Base-by-base conservation (phyloP, 2,113 vertebrate genomes). In the Salminus brasiliensis region DNA sequence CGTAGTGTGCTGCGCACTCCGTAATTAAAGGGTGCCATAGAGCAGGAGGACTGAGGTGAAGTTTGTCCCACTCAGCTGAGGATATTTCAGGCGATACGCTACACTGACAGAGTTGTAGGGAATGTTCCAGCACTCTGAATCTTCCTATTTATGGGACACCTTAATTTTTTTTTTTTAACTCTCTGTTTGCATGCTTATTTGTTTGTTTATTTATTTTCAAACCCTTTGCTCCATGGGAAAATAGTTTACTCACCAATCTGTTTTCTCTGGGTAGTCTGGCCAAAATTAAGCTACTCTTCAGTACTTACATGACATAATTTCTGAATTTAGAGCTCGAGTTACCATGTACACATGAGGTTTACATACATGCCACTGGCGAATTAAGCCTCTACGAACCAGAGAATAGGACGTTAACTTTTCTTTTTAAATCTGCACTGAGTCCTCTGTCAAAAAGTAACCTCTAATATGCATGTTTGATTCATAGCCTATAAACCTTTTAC, bases 21-120 rank as follows among this genome's bases (percentile, higher is more conserved):
- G 88, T 91, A 91, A 93, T 94, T 94, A 93, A 93, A 94, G 90
- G 90, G 85, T 89, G 90, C 90, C 87, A 91, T 88, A 92, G 88
- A 91, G 88, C 85, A 88, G 88, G 88, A 91, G 84, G 62, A 92
- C 92, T 93, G 92, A 93, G 90, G 89, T 89, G 87, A 91, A 91
- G 91, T 90, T 88, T 93, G 92, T 92, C 92, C 91, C 90, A 87
- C 89, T 86, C 87, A 90, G 88, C 86, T 88, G 79, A 82, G 89
- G 90, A 86, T 90, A 91, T 93, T 92, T 93, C 91, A 90, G 90
- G 88, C 89, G 84, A 87, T 81, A 85, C 87, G 70, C 78, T 85
- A 88, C 89, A 91, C 90, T 92, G 91, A 92, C 91, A 89, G 89
- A 89, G 87, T 81, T 90, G 85, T 92, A 88, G 91, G 91, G 91